Percentiles rank a stretch among this genome's conserved stretches.
Conservation (phyloP, 2,888 invertebrate genomes). For the Drosophila ezoana region DNA sequence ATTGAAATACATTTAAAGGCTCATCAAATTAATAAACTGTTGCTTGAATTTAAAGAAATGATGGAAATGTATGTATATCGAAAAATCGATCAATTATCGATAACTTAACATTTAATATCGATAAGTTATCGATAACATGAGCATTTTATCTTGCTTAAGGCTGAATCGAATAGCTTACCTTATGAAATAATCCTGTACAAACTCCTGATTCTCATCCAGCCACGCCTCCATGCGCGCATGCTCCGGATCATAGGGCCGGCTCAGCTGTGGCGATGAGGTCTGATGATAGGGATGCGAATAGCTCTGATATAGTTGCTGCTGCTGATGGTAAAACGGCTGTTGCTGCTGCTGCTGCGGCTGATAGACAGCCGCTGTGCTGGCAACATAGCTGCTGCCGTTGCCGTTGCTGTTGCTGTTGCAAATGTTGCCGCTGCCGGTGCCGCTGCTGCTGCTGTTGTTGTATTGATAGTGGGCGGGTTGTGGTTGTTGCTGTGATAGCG, state of each 20-base stretch:
- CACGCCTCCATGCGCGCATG: slow-evolving; percentile 96
- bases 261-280: slow-evolving; percentile 77
- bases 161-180: slow-evolving; percentile 86
- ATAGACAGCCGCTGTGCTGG: slow-evolving; percentile 71
- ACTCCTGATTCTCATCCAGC: slow-evolving; percentile 98
- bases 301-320: slow-evolving; percentile 59
- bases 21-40: too few relatives aligned
- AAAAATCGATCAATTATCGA: too few relatives aligned
- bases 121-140: too few relatives aligned
- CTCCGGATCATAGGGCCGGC: slow-evolving; percentile 91
- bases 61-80: too few relatives aligned
- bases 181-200: slow-evolving; percentile 97
- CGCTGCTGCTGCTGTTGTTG: slow-evolving; percentile 41
- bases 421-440: slow-evolving; percentile 27
- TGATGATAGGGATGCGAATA: slow-evolving; percentile 60
- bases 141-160: too few relatives aligned
- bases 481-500: slow-evolving; percentile 75
- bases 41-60: too few relatives aligned
- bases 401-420: slow-evolving; percentile 16
- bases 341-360: slow-evolving; percentile 54
- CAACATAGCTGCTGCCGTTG: slow-evolving; percentile 35
- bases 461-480: slow-evolving; percentile 67
- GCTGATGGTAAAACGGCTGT: slow-evolving; percentile 26
- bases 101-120: too few relatives aligned
- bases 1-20: too few relatives aligned